Base-by-base conservation (phyloP, 2,888 invertebrate species). In the Lithosia quadra region DNA sequence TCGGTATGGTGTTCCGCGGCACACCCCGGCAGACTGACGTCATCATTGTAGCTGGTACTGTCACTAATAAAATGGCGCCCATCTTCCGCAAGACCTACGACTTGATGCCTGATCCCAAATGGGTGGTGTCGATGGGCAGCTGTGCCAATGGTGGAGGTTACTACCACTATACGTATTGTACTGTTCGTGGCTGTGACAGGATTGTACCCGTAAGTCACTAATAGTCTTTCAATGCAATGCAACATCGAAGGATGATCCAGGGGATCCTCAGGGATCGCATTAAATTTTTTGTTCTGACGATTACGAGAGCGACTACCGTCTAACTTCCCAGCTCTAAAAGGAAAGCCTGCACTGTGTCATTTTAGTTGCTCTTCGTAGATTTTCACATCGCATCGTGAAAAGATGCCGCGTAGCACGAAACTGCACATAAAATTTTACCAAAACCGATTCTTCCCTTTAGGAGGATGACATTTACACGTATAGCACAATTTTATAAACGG, bases 51-150 rank as follows among this genome's bases (percentile, higher is more conserved):
- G 99, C 99, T 64, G 99, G 99, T 18, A 99, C 99, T 0, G 95
- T 99, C 65, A 99, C 99, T 63, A 99, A 99, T 94, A 99, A 99
- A 95, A 99, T 99, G 99, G 99, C 99, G 64, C 99, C 99, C 7
- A 97, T 99, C 28, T 93, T 99, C 28, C 96, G 99, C 73, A 99
- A 98, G 95, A 98, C 99, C 18, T 99, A 99, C 86, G 99, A 99
- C 95, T 97, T 99, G 96, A 99, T 99, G 99, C 97, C 98, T 21
- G 98, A 99, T 74, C 99, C 99, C 0, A 96, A 97, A 82, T 99
- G 98, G 98, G 99, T 99, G 15, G 98, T 99, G 85, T 99, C 99
- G 0, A 99, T 99, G 99, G 99, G 99, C 56, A 99, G 99, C 88
- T 99, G 99, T 93, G 99, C 99, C 13, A 99, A 99, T 90, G 99